Evolutionary conservation across 2,113 vertebrate genomes (phyloP).

Genomic region (Corythornis vintsioides): DNA sequence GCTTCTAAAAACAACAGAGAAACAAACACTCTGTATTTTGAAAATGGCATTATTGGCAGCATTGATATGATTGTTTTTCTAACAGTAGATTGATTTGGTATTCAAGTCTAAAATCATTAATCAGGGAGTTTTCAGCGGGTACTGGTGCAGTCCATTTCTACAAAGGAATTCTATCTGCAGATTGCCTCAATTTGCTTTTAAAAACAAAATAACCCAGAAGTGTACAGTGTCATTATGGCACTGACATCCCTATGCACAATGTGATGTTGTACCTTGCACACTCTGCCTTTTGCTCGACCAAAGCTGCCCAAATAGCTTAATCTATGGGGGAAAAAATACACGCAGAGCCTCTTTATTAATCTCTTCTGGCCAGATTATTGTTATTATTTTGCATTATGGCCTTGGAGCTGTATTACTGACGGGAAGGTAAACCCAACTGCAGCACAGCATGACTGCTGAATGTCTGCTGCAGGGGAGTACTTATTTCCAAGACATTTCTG

Average conservation of each 20-base stretch:
- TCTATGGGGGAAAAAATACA: slow-evolving; percentile 4
- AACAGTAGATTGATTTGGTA: neutral
- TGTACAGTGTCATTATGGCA: neutral
- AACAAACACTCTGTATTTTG: neutral
- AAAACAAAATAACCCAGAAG: neutral
- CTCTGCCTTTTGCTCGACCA: neutral
- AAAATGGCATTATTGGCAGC: neutral
- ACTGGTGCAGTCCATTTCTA: neutral
- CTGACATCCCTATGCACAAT: neutral
- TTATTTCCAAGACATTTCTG: slow-evolving; percentile 55
- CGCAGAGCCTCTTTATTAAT: slow-evolving; percentile 46
- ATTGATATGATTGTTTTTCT: neutral
- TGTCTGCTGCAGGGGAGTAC: slow-evolving; percentile 31
- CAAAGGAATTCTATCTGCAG: neutral
- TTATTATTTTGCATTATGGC: slow-evolving; percentile 65
- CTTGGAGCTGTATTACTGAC: slow-evolving; percentile 50
- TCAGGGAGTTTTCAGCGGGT: neutral
- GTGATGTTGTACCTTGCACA: neutral
- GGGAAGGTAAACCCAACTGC: slow-evolving; percentile 37
- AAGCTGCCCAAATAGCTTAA: slow-evolving; percentile 45
- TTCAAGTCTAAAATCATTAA: neutral
- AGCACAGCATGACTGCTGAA: slow-evolving; percentile 38
- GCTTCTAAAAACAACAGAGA: neutral
- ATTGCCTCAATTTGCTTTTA: neutral
- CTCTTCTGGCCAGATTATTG: slow-evolving; percentile 52